A percentile compares a stretch with the other conserved stretches of the same genome.
These are phyloP conservation scores for Apogon hyalosoma DNA, from an alignment of 2,797 vertebrate species.

Conservation along the genomic window DNA sequence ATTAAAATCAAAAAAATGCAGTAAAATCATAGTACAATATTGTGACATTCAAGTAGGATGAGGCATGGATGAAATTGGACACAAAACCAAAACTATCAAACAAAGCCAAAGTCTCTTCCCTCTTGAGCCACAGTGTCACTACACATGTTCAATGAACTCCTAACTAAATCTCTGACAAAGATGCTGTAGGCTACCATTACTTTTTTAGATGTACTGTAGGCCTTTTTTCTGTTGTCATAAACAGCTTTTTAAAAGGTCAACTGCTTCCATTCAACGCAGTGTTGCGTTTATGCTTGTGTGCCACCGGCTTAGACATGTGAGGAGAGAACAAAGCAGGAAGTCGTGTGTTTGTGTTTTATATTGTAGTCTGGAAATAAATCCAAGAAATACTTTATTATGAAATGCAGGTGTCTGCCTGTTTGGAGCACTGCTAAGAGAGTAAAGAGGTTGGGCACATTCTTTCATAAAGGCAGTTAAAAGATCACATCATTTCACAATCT, in stretches of 20 bases:
- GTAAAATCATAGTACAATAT: no score
- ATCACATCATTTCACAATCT: no score
- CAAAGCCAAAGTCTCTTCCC: no score
- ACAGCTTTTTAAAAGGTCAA: constrained; percentile 25
- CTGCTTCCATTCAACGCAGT: constrained; percentile 3
- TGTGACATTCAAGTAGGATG: no score
- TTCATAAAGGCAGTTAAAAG: constrained; percentile 31
- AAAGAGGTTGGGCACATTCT: constrained; percentile 4
- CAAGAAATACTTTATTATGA: constrained; percentile 35
- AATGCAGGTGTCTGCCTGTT: constrained; percentile 30
- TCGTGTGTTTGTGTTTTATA: constrained; percentile 41
- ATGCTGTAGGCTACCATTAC: background rate
- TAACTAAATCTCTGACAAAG: background rate
- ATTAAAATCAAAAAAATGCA: no score
- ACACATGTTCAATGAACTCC: background rate
- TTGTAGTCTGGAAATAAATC: constrained; percentile 27
- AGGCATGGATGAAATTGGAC: no score
- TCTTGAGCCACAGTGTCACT: no score
- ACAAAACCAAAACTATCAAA: no score
- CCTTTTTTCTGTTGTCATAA: background rate
- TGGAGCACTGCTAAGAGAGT: constrained; percentile 21
- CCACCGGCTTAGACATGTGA: constrained; percentile 30
- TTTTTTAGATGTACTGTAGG: constrained; percentile 2
- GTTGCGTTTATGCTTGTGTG: constrained; percentile 19
- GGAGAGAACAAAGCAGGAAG: constrained; percentile 35